phyloP scores from a whole-genome alignment of 2,888 invertebrate species.

The Lycophotia porphyrea region DNA sequence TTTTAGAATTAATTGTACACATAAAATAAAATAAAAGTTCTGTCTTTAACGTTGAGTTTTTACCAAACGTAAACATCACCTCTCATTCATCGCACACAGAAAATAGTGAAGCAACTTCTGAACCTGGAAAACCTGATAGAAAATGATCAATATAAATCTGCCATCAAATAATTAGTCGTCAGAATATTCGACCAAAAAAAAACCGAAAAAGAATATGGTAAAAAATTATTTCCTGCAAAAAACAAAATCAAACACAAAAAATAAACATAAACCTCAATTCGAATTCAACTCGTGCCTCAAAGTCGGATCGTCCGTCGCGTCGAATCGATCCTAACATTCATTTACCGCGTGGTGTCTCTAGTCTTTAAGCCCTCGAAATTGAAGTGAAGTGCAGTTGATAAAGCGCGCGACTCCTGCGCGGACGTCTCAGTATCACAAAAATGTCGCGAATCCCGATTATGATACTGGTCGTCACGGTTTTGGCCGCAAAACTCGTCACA shows the following conservation, averaged over 20 bases:
- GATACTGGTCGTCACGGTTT: slow-evolving; percentile 66
- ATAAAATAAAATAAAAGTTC: not conserved
- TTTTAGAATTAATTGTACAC: not conserved
- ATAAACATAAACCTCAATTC: not conserved
- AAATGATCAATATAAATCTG: not conserved
- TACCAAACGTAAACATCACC: not conserved
- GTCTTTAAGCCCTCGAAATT: slow-evolving; percentile 62
- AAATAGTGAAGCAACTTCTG: not conserved
- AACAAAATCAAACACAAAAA: not conserved
- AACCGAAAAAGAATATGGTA: not conserved
- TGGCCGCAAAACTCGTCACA: slow-evolving; percentile 65
- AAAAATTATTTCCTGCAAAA: not conserved
- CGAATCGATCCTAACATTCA: slow-evolving; percentile 38
- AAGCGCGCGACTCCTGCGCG: slow-evolving; percentile 70
- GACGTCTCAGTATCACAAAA: slow-evolving; percentile 70
- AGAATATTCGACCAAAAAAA: not conserved
- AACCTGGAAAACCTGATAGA: not conserved
- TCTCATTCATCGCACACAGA: not conserved
- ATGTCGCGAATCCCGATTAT: slow-evolving; percentile 73
- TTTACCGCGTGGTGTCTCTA: slow-evolving; percentile 49
- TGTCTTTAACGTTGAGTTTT: not conserved
- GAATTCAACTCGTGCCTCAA: not conserved
- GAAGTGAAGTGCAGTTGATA: slow-evolving; percentile 72
- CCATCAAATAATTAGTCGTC: not conserved
- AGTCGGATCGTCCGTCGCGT: slow-evolving; percentile 30